A percentile compares a stretch with the other conserved stretches of the same genome.
These are phyloP conservation scores for Pristionchus exspectatus DNA, from an alignment of 2,888 invertebrate species.

Conservation along the genomic window DNA sequence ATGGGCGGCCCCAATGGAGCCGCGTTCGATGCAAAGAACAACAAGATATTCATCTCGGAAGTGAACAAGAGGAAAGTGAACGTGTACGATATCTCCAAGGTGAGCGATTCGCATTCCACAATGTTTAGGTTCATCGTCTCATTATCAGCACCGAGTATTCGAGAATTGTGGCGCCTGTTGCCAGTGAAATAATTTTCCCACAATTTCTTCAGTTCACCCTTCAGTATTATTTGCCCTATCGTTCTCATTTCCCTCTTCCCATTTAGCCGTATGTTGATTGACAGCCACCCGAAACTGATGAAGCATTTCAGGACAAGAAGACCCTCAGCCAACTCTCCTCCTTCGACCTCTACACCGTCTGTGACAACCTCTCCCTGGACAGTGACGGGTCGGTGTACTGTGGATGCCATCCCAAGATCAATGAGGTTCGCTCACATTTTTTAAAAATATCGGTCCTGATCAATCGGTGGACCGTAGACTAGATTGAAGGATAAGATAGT, in stretches of 20 bases:
- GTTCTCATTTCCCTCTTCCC: neutral
- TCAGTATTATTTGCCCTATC: too few species aligned
- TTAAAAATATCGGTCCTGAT: too few species aligned
- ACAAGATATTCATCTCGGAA: conserved; percentile 63
- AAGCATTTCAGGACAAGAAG: conserved; percentile 32
- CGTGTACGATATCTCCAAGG: conserved; percentile 59
- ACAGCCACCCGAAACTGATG: too few species aligned
- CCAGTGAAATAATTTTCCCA: too few species aligned
- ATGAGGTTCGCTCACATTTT: neutral
- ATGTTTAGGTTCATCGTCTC: too few species aligned
- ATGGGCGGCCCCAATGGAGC: conserved; percentile 64
- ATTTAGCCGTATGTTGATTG: too few species aligned
- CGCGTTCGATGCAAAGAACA: conserved; percentile 58
- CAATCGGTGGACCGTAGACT: too few species aligned
- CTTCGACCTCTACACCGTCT: neutral
- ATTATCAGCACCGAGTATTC: too few species aligned
- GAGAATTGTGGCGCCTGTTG: too few species aligned
- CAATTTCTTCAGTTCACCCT: too few species aligned
- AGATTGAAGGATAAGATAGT: too few species aligned
- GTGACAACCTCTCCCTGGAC: conserved; percentile 31
- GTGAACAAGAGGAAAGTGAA: conserved; percentile 60
- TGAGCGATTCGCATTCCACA: neutral
- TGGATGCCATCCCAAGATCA: conserved; percentile 26
- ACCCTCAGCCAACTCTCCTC: neutral
- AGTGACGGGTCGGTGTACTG: conserved; percentile 19